These are phyloP conservation scores for Synodontis membranacea DNA, from an alignment of 2,113 vertebrate genomes.

Conservation along the genomic window DNA sequence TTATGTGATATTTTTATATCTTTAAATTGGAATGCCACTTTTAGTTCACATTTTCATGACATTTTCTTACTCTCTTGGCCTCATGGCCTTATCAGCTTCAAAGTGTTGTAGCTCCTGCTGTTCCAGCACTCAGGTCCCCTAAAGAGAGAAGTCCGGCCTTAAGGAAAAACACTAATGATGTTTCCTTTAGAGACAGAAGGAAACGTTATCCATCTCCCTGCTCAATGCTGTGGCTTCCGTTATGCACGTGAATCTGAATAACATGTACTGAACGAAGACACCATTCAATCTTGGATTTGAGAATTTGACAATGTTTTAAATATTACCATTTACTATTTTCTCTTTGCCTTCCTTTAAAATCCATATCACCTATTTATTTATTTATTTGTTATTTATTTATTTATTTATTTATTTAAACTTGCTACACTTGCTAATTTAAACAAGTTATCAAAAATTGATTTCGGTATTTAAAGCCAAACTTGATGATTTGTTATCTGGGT, in stretches of 20 bases:
- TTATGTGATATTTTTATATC: neutral
- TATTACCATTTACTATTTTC: neutral
- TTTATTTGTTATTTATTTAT: too few relatives aligned
- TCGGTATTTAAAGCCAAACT: neutral
- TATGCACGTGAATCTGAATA: neutral
- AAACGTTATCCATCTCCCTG: neutral
- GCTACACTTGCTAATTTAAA: too few relatives aligned
- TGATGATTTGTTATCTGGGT: neutral
- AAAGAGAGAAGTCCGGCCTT: neutral
- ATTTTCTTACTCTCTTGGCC: neutral
- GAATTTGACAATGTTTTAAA: too few relatives aligned
- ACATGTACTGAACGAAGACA: neutral
- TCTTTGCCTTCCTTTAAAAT: neutral
- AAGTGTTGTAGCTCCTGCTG: constrained; percentile 1
- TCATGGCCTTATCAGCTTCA: constrained; percentile 32
- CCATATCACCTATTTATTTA: neutral
- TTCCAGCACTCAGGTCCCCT: neutral
- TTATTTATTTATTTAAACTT: too few relatives aligned
- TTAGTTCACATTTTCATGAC: neutral
- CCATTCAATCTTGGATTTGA: neutral
- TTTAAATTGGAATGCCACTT: neutral
- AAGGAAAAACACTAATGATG: constrained; percentile 13
- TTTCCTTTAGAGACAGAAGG: neutral
- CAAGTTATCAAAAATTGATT: neutral
- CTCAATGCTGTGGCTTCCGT: neutral